Percentiles rank a stretch among this genome's conserved stretches.
These are phyloP conservation scores for Eupsittula cactorum DNA, from an alignment of 2,113 vertebrate genomes.

Conservation along the genomic window DNA sequence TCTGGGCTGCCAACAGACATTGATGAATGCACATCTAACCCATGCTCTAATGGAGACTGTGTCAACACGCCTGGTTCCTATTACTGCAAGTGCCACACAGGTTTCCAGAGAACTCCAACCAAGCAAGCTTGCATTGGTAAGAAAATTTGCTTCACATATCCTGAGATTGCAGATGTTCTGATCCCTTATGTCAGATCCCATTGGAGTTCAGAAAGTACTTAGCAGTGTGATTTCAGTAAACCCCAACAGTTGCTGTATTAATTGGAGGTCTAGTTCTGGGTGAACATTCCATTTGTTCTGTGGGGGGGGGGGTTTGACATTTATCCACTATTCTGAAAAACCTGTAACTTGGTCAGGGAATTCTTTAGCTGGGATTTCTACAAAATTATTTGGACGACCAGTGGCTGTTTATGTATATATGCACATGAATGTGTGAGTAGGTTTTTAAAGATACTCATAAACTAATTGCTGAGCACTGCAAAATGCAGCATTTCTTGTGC, in stretches of 20 bases:
- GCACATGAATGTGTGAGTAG: not conserved
- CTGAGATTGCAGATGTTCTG: not conserved
- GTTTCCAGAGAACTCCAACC: slow-evolving; percentile 77
- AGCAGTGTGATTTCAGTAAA: not conserved
- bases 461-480: not conserved
- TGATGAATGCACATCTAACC: slow-evolving; percentile 79
- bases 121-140: slow-evolving; percentile 81
- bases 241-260: not conserved
- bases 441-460: not conserved
- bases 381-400: not conserved
- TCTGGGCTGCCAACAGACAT: slow-evolving; percentile 69
- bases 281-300: not conserved
- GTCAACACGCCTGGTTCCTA: slow-evolving; percentile 82
- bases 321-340: not conserved
- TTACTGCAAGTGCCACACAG: slow-evolving; percentile 80
- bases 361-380: not conserved
- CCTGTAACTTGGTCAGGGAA: not conserved
- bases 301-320: not conserved
- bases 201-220: not conserved
- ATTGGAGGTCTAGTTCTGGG: not conserved
- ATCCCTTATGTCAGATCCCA: not conserved
- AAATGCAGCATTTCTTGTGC: not conserved
- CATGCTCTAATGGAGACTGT: slow-evolving; percentile 79
- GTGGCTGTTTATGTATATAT: not conserved
- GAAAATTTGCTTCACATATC: not conserved